These are phyloP conservation scores for Diglossa brunneiventris DNA, from an alignment of 2,113 vertebrate genomes.

Conservation along the genomic window DNA sequence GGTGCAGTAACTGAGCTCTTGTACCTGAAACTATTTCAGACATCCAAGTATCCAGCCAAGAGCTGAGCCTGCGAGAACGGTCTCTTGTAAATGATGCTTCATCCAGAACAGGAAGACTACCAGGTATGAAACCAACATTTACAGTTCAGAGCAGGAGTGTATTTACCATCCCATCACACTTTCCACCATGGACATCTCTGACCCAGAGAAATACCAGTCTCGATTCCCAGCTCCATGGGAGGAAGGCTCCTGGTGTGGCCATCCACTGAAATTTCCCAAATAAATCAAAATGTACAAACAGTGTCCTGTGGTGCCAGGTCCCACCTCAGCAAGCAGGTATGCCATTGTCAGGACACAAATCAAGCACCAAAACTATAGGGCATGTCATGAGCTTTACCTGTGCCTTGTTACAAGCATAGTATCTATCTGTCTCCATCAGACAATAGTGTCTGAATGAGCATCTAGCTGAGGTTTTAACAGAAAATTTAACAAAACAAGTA, in stretches of 20 bases:
- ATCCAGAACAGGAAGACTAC: not conserved
- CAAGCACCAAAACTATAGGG: not conserved
- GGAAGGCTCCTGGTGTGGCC: rapidly evolving
- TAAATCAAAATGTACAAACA: rapidly evolving
- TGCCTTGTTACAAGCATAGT: not conserved
- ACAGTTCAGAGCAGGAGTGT: not conserved
- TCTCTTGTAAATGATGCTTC: not conserved
- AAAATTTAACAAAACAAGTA: not conserved
- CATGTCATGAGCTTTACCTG: not conserved
- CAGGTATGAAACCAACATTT: not conserved
- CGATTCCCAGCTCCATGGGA: rapidly evolving
- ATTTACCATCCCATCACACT: not conserved
- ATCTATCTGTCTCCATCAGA: not conserved
- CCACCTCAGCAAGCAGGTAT: not conserved
- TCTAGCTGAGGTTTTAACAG: not conserved
- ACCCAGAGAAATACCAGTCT: not conserved
- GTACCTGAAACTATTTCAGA: not conserved
- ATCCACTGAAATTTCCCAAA: not conserved
- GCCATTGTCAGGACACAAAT: not conserved
- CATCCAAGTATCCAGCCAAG: not conserved
- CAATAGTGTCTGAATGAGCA: not conserved
- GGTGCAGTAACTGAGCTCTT: not conserved
- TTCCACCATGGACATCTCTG: not conserved
- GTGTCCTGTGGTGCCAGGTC: not conserved
- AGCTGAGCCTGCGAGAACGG: not conserved